Percentiles rank a stretch among this genome's conserved stretches.
Conservation (phyloP, 2,888 invertebrate genomes). For the Aricia artaxerxes region DNA sequence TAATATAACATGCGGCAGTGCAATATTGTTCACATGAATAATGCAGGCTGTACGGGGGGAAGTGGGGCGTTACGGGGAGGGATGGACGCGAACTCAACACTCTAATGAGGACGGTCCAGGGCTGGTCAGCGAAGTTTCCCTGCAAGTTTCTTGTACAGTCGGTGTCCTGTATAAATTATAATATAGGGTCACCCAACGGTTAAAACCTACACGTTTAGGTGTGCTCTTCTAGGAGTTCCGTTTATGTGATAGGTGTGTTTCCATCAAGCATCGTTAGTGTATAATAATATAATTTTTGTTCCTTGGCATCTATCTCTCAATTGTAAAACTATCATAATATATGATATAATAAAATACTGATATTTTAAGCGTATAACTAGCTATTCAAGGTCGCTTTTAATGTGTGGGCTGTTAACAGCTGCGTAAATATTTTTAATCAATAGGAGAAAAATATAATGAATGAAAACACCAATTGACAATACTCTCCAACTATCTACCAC, state of each 20-base stretch:
- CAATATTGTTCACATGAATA: conserved; percentile 78
- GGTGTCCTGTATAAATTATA: not conserved
- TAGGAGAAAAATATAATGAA: not conserved
- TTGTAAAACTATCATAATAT: too few species aligned
- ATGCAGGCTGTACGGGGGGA: conserved; percentile 63
- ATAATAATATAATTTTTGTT: too few species aligned
- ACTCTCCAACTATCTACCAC: not conserved
- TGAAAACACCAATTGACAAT: not conserved
- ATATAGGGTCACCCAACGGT: not conserved
- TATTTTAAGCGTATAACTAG: too few species aligned
- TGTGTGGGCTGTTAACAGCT: too few species aligned
- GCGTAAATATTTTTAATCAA: not conserved
- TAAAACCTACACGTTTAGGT: too few species aligned
- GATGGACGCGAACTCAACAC: conserved; percentile 61
- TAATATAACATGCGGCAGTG: conserved; percentile 53
- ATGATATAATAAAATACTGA: too few species aligned
- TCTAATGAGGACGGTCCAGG: conserved; percentile 70
- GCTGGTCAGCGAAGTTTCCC: conserved; percentile 4
- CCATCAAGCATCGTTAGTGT: too few species aligned
- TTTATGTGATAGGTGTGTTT: not conserved
- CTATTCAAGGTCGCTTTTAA: too few species aligned
- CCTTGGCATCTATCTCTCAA: too few species aligned
- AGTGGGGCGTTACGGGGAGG: conserved; percentile 58
- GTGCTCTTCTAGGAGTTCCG: not conserved
- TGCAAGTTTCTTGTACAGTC: not conserved